phyloP scores from a whole-genome alignment of 1,140 invertebrate species.

The Lucilia sericata region DNA sequence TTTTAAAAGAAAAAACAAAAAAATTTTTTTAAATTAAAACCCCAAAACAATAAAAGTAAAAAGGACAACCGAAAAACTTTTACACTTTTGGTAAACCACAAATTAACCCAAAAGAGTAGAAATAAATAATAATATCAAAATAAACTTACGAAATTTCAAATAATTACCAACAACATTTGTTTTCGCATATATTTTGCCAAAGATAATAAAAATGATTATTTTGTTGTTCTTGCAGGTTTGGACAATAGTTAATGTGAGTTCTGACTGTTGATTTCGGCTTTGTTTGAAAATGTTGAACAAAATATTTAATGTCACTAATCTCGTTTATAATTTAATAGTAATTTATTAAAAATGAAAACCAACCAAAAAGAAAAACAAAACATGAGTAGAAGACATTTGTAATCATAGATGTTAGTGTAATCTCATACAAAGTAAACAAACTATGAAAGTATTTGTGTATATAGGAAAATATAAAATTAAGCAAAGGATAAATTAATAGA shows the following conservation, averaged over 20 bases:
- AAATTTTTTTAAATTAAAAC: no score
- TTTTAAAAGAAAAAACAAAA: no score
- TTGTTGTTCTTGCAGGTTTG: background rate
- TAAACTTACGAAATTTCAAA: background rate
- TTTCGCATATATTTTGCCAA: background rate
- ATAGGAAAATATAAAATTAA: background rate
- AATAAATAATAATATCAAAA: no score
- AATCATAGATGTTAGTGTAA: background rate
- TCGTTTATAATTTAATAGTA: conserved; percentile 22
- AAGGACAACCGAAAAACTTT: no score
- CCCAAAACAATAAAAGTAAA: no score
- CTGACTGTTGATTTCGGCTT: background rate
- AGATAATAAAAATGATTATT: background rate
- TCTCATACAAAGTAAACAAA: background rate
- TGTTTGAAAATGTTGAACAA: background rate
- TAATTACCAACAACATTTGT: background rate
- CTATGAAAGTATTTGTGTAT: no score
- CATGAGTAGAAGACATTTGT: background rate
- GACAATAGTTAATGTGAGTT: background rate
- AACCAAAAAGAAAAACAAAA: background rate
- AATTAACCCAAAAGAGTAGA: no score
- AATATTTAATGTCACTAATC: conserved; percentile 13
- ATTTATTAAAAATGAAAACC: background rate
- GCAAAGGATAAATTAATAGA: background rate
- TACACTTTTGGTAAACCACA: no score